Percentiles rank a stretch among this genome's conserved stretches.
These are phyloP conservation scores for Ferrisia virgata DNA, from an alignment of 2,888 invertebrate genomes.

Conservation along the genomic window DNA sequence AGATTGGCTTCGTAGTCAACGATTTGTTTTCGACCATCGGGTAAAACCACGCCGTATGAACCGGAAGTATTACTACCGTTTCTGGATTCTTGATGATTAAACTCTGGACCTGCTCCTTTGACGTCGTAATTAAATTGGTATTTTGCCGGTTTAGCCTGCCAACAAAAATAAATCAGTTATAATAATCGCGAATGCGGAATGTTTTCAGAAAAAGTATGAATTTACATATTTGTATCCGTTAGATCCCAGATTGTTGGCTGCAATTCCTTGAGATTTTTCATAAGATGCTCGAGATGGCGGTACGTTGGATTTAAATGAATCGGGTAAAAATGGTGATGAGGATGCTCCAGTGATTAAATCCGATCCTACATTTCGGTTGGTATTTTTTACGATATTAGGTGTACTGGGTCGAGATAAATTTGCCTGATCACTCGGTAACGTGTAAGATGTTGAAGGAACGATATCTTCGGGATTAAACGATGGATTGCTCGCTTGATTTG, in stretches of 20 bases:
- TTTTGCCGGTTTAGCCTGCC: conserved; percentile 60
- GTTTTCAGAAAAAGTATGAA: background rate
- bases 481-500: background rate
- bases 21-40: conserved; percentile 64
- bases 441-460: background rate
- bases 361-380: background rate
- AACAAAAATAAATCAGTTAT: conserved; percentile 19
- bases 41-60: conserved; percentile 63
- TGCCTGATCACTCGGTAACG: background rate
- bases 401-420: background rate
- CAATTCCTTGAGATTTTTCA: background rate
- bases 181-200: background rate
- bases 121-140: conserved; percentile 67
- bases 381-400: background rate
- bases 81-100: conserved; percentile 64
- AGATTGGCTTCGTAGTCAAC: conserved; percentile 65
- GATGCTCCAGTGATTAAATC: background rate
- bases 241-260: background rate
- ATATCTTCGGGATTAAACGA: background rate
- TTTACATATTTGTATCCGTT: background rate
- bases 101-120: conserved; percentile 61
- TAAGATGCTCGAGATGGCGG: background rate
- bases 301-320: background rate
- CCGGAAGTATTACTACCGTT: conserved; percentile 65
- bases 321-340: background rate